Evolutionary conservation across 2,888 invertebrate genomes (phyloP), one percentile per base, ranked within the genome.

Genomic region (Omphaloscelis lunosa): DNA sequence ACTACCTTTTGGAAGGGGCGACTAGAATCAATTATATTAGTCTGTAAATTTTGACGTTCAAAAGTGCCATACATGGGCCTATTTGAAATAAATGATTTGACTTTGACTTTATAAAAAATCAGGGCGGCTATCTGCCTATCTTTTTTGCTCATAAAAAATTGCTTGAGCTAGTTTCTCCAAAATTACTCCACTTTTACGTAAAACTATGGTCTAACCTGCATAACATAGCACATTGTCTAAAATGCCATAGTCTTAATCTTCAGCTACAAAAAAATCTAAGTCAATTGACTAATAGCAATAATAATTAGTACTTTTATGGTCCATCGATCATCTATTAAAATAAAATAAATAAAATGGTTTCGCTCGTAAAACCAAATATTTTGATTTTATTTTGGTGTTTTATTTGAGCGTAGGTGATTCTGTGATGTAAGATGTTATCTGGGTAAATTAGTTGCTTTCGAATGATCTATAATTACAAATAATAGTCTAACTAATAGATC

Each of bases 281-380:
- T 72, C 72, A 70, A 84, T 72, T 8, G 34, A 23, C n/a, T 12
- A 53, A 69, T 68, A 71, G 23, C 27, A 48, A 63, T 84, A 84
- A 72, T 69, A 72, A 84, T 83, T 84, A 80, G 72, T 67, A 66
- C 69, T 72, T 20, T 59, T 80, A 79, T 62, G 68, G 82, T 12
- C 5, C 23, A n/a, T 51, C 17, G 15, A 70, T 58, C 27, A 56
- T 68, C 27, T 27, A 29, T 20, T 41, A 72, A 71, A 66, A 34
- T 63, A 59, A 56, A 62, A 23, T 12, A 62, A 63, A 63, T 39
- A 39, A 45, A 67, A 71, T 62, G 11, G 15, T 56, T 63, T 63
- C 20, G 45, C 29, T 83, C 79, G 69, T 70, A 70, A 67, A 70
- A 45, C 34, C 41, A 62, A 58, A 62, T 23, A 1, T n/a, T 73